A percentile compares a stretch with the other conserved stretches of the same genome.
Conservation (phyloP, 2,797 vertebrate genomes). For the Balearica regulorum region DNA sequence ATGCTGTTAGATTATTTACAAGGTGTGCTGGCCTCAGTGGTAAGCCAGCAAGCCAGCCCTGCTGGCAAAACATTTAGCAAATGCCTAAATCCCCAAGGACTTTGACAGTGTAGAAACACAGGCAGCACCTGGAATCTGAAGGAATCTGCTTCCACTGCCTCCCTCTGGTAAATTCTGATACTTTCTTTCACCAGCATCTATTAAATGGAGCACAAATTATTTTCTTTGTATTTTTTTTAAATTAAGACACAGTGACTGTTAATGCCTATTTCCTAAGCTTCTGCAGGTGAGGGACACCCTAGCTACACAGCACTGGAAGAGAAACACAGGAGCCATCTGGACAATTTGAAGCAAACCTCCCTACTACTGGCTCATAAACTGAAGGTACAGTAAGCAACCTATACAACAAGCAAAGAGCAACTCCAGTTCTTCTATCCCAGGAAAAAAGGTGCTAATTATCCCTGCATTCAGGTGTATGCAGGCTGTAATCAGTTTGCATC, state of each 20-base stretch:
- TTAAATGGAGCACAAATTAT: background rate
- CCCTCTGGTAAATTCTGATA: background rate
- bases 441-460: background rate
- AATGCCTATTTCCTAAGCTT: background rate
- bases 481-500: background rate
- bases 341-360: conserved; percentile 12
- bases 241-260: background rate
- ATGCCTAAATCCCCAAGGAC: background rate
- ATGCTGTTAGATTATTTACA: background rate
- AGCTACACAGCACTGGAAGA: background rate
- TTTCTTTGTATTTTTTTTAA: background rate
- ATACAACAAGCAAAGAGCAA: background rate
- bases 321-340: background rate
- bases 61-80: background rate
- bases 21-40: background rate
- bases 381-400: conserved; percentile 40
- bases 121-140: background rate
- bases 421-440: background rate
- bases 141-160: background rate
- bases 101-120: background rate
- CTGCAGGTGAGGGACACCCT: background rate
- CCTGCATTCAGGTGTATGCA: background rate
- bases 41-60: background rate
- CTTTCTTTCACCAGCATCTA: background rate
- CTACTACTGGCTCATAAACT: conserved; percentile 27